A percentile compares a stretch with the other conserved stretches of the same genome.
Conservation (phyloP, 2,888 invertebrate genomes). For the Agrochola litura region DNA sequence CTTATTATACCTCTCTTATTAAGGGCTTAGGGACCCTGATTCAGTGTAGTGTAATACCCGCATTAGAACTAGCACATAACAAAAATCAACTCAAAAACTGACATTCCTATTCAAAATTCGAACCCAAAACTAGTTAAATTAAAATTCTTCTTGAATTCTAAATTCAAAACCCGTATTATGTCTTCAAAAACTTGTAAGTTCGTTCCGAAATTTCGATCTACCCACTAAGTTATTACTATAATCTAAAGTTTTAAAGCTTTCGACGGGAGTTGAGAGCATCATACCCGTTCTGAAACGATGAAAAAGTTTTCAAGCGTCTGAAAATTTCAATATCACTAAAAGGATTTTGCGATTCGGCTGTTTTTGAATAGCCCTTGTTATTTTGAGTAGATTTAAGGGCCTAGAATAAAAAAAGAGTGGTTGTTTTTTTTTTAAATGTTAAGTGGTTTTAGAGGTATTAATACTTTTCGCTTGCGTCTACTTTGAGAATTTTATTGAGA, state of each 20-base stretch:
- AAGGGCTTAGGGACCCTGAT: too few relatives aligned
- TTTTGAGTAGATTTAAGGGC: conserved; percentile 60
- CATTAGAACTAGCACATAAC: background rate
- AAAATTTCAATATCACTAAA: conserved; percentile 75
- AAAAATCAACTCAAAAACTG: background rate
- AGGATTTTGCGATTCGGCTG: conserved; percentile 72
- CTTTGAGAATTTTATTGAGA: background rate
- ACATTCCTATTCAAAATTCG: conserved; percentile 4
- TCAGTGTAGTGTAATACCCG: too few relatives aligned
- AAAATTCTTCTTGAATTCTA: background rate
- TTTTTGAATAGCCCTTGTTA: conserved; percentile 68
- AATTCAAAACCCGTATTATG: conserved; percentile 49
- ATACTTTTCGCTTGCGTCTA: conserved; percentile 7
- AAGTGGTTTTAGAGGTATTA: conserved; percentile 19
- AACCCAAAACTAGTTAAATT: background rate
- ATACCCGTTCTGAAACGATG: conserved; percentile 54
- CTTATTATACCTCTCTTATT: too few relatives aligned
- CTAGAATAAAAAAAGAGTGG: conserved; percentile 36
- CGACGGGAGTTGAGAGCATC: conserved; percentile 50
- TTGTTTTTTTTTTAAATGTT: conserved; percentile 40
- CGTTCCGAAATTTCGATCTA: conserved; percentile 43
- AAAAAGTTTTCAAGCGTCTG: conserved; percentile 66
- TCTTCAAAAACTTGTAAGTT: conserved; percentile 31
- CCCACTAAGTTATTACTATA: conserved; percentile 62
- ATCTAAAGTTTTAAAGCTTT: conserved; percentile 60